phyloP scores from a whole-genome alignment of 1,140 invertebrate genomes.

The Drosophila azteca region DNA sequence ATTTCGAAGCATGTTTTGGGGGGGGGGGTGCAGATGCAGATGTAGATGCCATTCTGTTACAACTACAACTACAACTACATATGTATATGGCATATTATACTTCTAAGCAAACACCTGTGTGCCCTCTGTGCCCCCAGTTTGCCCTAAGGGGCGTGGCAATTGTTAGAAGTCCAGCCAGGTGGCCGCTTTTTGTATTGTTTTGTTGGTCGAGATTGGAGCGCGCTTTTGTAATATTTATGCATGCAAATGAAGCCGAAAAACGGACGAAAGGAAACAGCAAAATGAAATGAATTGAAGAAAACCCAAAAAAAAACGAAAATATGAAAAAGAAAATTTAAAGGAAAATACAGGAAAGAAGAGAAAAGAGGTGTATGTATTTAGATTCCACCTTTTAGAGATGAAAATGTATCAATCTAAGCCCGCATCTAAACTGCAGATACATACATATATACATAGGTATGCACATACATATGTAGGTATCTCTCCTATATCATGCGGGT shows the following conservation, averaged over 20 bases:
- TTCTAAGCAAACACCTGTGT: constrained; percentile 27
- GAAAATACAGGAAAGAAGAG: constrained; percentile 7
- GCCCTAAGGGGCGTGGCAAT: constrained; percentile 20
- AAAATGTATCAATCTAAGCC: no score
- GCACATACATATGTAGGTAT: neutral
- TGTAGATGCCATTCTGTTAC: no score
- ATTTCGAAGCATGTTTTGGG: neutral
- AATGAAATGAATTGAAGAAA: constrained; percentile 27
- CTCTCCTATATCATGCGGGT: constrained; percentile 19
- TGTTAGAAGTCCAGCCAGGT: constrained; percentile 50
- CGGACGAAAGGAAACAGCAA: constrained; percentile 15
- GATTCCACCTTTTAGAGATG: no score
- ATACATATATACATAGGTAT: neutral
- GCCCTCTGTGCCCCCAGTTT: neutral
- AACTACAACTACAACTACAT: no score
- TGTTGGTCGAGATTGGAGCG: constrained; percentile 44
- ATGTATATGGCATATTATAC: constrained; percentile 21
- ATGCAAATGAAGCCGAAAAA: constrained; percentile 63
- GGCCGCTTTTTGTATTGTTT: constrained; percentile 44
- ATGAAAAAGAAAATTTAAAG: constrained; percentile 1
- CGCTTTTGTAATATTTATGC: constrained; percentile 71
- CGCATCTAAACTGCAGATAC: neutral
- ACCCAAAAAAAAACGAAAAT: constrained; percentile 23
- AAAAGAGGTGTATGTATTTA: no score
- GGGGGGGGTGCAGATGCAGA: no score